These are phyloP conservation scores for Idaea straminata DNA, from an alignment of 2,888 invertebrate species.

Conservation along the genomic window DNA sequence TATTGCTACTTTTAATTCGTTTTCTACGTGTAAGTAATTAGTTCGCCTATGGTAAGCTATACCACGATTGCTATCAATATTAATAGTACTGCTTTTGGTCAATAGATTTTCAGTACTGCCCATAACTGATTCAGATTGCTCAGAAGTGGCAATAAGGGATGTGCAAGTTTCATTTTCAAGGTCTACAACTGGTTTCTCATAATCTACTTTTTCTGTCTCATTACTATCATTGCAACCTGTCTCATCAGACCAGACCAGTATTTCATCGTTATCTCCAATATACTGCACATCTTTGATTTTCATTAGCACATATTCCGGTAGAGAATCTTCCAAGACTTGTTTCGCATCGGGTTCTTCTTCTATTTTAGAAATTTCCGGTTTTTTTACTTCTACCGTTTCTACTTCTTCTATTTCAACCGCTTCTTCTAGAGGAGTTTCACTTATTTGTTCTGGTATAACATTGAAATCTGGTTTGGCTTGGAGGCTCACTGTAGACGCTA, in stretches of 20 bases:
- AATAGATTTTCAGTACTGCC: conserved; percentile 57
- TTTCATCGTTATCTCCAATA: conserved; percentile 51
- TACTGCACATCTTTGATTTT: conserved; percentile 56
- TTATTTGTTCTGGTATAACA: conserved; percentile 19
- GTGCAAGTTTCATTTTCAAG: conserved; percentile 29
- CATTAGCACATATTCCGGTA: conserved; percentile 45
- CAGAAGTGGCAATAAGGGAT: conserved; percentile 46
- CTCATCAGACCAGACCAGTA: conserved; percentile 56
- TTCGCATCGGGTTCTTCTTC: conserved; percentile 25
- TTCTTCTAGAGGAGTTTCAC: conserved; percentile 13
- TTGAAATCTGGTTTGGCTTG: conserved; percentile 26
- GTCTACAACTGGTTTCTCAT: conserved; percentile 4
- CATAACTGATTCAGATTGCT: conserved; percentile 53
- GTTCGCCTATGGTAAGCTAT: conserved; percentile 70
- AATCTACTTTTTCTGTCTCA: conserved; percentile 28
- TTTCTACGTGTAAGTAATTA: conserved; percentile 67
- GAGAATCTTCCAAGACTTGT: conserved; percentile 37
- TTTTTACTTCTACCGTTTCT: conserved; percentile 6
- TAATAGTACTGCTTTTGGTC: conserved; percentile 52
- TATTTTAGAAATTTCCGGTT: conserved; percentile 5
- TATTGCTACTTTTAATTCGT: conserved; percentile 65
- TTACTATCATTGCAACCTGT: conserved; percentile 32
- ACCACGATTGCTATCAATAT: conserved; percentile 67
- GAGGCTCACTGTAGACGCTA: conserved; percentile 33
- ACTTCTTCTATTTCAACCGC: conserved; percentile 18